Evolutionary conservation across 1,140 invertebrate species (phyloP), one percentile per base, ranked within the genome.

Genomic region (Helicoverpa armigera): DNA sequence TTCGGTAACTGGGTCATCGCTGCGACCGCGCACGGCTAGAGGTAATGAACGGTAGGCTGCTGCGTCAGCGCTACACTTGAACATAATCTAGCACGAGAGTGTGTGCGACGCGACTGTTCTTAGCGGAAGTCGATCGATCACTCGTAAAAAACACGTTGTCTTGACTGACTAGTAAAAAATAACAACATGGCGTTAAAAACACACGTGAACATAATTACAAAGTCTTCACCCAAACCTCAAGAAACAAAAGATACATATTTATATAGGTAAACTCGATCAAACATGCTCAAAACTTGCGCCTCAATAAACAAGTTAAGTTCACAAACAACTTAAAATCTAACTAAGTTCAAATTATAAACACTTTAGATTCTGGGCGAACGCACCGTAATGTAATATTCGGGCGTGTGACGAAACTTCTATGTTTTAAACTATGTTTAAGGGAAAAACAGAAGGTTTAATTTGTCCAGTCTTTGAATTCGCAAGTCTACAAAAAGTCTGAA

Each of bases 321-420:
- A 67, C 63, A 67, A 12, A 43, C n/a, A 18, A 50, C 63, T 67
- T 65, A 48, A 50, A 67, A 67, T 18, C n/a, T 50, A 67, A 50
- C 1, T 50, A 67, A 67, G 35, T 67, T 67, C 9, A 67, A 56
- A 76, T 63, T 76, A 63, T 76, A 53, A 29, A 76, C 73, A 63
- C 35, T 75, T 75, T 35, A 50, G n/a, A 31, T 73, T 73, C 13
- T 12, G 18, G 31, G 50, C 11, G 23, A 50, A 76, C 11, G 56
- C 5, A 31, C n/a, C 11, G 9, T 73, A 58, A 73, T 73, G 35
- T 56, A 58, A 54, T 73, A 73, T 56, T 73, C 54, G 43, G 35
- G 53, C 50, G 53, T 14, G 18, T 73, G 67, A 53, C 67, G 54
- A 31, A 35, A 72, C 51, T 72, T 54, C 23, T 29, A 13, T 3